Conservation (phyloP, 2,888 invertebrate genomes). For the Leptinotarsa haldemani region DNA sequence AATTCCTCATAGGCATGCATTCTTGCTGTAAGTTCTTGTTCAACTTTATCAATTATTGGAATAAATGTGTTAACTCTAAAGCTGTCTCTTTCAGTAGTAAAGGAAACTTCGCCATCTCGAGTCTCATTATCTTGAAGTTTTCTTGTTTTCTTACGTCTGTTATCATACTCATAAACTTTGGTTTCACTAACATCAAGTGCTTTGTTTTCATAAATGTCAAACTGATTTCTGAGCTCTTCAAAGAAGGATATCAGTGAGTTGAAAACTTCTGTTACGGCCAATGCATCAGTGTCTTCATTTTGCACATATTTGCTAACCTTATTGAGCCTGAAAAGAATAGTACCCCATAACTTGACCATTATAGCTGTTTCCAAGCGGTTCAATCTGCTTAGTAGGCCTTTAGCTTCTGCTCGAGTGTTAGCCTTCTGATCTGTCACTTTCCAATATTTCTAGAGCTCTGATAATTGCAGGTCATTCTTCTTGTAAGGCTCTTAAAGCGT, state of each 20-base stretch:
- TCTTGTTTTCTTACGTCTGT: constrained; percentile 20
- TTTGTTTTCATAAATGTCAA: constrained; percentile 24
- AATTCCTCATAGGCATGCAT: constrained; percentile 23
- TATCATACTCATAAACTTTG: constrained; percentile 15
- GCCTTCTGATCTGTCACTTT: constrained; percentile 21
- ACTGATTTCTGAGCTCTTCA: constrained; percentile 24
- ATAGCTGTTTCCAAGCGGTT: constrained; percentile 12
- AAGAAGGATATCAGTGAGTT: constrained; percentile 16
- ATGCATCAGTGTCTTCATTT: constrained; percentile 13
- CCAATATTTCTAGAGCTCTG: constrained; percentile 20
- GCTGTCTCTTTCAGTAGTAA: constrained; percentile 23
- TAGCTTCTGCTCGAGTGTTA: constrained; percentile 22
- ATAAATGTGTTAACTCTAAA: neutral
- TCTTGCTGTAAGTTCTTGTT: constrained; percentile 24
- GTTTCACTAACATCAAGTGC: constrained; percentile 23
- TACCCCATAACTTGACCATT: constrained; percentile 17
- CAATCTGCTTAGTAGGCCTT: constrained; percentile 7
- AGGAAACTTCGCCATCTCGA: constrained; percentile 22
- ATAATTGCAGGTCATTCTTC: constrained; percentile 22
- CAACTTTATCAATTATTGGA: constrained; percentile 24
- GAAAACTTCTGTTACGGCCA: constrained; percentile 18
- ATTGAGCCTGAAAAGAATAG: constrained; percentile 19
- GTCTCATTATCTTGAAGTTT: constrained; percentile 25
- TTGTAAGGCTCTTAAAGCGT: constrained; percentile 23
- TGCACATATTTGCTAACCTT: constrained; percentile 9